phyloP scores from a whole-genome alignment of 2,888 invertebrate genomes.

The Blastobasis lacticolella region DNA sequence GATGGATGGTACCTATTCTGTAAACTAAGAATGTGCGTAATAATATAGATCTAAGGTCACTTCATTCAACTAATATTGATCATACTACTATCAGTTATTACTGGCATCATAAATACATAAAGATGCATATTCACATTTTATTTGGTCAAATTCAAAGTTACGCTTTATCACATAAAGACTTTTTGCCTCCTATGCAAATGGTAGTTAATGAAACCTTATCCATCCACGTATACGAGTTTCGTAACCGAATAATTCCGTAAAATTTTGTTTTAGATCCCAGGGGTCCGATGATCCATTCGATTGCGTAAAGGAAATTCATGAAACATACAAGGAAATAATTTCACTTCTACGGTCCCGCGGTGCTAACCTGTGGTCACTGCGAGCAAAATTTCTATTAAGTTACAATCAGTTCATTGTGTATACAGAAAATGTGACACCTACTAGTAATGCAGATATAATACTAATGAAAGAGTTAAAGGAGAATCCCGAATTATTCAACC shows the following conservation, averaged over 20 bases:
- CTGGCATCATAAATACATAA: no score
- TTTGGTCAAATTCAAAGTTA: no score
- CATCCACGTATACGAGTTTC: no score
- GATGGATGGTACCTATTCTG: no score
- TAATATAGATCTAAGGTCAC: no score
- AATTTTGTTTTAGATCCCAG: constrained; percentile 29
- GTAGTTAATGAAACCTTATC: no score
- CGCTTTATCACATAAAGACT: no score
- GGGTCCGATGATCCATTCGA: constrained; percentile 39
- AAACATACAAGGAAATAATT: constrained; percentile 52
- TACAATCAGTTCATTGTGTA: constrained; percentile 53
- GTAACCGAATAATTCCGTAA: not conserved
- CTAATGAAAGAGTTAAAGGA: constrained; percentile 35
- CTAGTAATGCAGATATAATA: constrained; percentile 46
- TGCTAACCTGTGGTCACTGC: constrained; percentile 43
- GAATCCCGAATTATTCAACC: constrained; percentile 37
- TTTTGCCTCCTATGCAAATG: no score
- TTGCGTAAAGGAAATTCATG: constrained; percentile 51
- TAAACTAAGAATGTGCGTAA: no score
- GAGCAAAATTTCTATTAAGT: constrained; percentile 53
- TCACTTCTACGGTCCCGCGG: constrained; percentile 47
- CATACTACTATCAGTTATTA: no score
- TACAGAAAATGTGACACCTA: constrained; percentile 39
- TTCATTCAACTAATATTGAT: no score
- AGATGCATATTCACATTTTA: no score